Percentiles rank a stretch among this genome's conserved stretches.
These are phyloP conservation scores for Rhodeus uyekii DNA, from an alignment of 2,797 vertebrate genomes.

Conservation along the genomic window DNA sequence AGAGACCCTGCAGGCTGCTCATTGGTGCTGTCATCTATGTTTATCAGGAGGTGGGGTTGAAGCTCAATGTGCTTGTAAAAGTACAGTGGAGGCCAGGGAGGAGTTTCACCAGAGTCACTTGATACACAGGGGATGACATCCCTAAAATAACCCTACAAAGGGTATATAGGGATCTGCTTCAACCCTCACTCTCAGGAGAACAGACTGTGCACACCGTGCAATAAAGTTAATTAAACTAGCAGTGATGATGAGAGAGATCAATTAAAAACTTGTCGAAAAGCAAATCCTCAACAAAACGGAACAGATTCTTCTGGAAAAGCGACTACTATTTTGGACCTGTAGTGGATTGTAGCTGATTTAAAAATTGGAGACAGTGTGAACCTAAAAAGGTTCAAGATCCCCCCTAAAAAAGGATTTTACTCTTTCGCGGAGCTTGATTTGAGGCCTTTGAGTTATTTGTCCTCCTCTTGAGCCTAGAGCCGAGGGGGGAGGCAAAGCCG, in stretches of 20 bases:
- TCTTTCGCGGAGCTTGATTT: slow-evolving; percentile 20
- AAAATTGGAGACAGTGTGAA: not conserved
- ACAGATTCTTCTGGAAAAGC: not conserved
- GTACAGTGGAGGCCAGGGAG: slow-evolving; percentile 51
- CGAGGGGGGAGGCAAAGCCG: slow-evolving; percentile 52
- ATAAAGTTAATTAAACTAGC: slow-evolving; percentile 9
- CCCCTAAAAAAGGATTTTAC: slow-evolving; percentile 29
- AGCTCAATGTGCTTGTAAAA: slow-evolving; percentile 65
- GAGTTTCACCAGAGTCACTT: slow-evolving; percentile 63
- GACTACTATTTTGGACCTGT: not conserved
- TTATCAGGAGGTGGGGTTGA: slow-evolving; percentile 36
- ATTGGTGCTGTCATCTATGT: not conserved
- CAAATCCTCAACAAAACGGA: not conserved
- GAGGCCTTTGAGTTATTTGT: slow-evolving; percentile 51
- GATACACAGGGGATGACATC: slow-evolving; percentile 63
- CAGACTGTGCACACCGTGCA: slow-evolving; percentile 18
- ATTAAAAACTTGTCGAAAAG: not conserved
- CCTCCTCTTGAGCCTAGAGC: slow-evolving; percentile 61
- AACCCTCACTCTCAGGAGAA: slow-evolving; percentile 52
- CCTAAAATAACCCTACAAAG: slow-evolving; percentile 86
- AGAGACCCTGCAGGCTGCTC: not conserved
- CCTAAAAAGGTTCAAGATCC: not conserved
- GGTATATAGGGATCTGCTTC: slow-evolving; percentile 72
- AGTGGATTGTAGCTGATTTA: not conserved
- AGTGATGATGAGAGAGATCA: not conserved